Evolutionary conservation across 2,888 invertebrate genomes (phyloP).

Genomic region (Synanthedon myopaeformis): DNA sequence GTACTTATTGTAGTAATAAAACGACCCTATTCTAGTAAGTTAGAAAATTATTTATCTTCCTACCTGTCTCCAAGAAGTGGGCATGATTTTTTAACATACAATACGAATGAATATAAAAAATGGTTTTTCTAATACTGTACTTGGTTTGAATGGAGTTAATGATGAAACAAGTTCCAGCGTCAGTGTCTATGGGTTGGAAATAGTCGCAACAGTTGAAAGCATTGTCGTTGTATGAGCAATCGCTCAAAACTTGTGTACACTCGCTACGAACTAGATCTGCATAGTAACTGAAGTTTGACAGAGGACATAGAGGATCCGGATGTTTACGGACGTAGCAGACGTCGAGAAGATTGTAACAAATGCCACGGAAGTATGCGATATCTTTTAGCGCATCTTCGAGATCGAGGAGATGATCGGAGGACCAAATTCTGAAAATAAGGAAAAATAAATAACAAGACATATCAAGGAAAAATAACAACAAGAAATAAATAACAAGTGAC

Average conservation of each 20-base stretch:
- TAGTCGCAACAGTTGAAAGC: constrained; percentile 73
- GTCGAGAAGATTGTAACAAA: constrained; percentile 74
- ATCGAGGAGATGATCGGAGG: constrained; percentile 74
- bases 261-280: constrained; percentile 64
- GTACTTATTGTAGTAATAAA: no score
- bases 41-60: no score
- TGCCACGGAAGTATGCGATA: constrained; percentile 76
- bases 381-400: constrained; percentile 78
- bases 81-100: background rate
- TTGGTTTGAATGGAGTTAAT: constrained; percentile 72
- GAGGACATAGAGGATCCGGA: constrained; percentile 67
- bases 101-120: background rate
- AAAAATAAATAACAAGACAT: no score
- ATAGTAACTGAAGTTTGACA: constrained; percentile 71
- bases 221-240: constrained; percentile 65
- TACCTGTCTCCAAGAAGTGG: no score
- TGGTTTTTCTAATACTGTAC: constrained; percentile 26
- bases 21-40: no score
- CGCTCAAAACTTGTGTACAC: constrained; percentile 58
- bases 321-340: constrained; percentile 64
- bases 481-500: no score
- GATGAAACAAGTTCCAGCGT: constrained; percentile 71
- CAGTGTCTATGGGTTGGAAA: constrained; percentile 71
- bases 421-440: constrained; percentile 66
- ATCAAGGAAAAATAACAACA: no score